Conservation (phyloP, 2,888 invertebrate species). For the Cacoxenus indagator region DNA sequence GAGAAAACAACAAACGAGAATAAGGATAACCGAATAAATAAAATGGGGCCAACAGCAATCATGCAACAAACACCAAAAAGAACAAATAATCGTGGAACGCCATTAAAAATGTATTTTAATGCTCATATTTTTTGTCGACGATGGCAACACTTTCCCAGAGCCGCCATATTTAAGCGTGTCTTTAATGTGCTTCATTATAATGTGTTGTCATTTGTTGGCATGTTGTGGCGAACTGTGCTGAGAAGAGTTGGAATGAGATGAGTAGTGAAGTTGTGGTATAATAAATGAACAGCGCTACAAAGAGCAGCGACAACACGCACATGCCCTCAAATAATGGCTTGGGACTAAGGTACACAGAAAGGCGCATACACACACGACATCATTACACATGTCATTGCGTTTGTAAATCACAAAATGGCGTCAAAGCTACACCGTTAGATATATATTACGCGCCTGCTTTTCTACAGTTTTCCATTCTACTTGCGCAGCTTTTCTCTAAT, state of each 20-base stretch:
- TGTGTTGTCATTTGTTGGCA: conserved; percentile 12
- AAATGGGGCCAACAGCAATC: conserved; percentile 11
- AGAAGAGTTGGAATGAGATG: neutral
- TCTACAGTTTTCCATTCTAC: neutral
- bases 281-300: neutral
- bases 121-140: conserved; percentile 26
- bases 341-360: conserved; percentile 2
- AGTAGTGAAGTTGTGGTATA: neutral
- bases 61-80: conserved; percentile 25
- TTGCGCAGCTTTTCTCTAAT: conserved; percentile 46
- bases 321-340: neutral
- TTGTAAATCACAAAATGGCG: conserved; percentile 57
- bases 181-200: conserved; percentile 27
- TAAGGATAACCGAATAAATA: neutral
- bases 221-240: neutral
- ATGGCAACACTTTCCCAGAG: neutral
- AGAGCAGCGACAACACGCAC: neutral
- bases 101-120: conserved; percentile 62
- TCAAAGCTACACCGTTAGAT: conserved; percentile 37
- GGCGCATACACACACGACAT: neutral
- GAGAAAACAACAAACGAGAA: neutral
- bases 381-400: conserved; percentile 52
- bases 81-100: conserved; percentile 38
- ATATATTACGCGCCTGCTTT: conserved; percentile 27
- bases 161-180: conserved; percentile 7